phyloP scores from a whole-genome alignment of 2,888 invertebrate genomes.

The Ophion ventricosus region DNA sequence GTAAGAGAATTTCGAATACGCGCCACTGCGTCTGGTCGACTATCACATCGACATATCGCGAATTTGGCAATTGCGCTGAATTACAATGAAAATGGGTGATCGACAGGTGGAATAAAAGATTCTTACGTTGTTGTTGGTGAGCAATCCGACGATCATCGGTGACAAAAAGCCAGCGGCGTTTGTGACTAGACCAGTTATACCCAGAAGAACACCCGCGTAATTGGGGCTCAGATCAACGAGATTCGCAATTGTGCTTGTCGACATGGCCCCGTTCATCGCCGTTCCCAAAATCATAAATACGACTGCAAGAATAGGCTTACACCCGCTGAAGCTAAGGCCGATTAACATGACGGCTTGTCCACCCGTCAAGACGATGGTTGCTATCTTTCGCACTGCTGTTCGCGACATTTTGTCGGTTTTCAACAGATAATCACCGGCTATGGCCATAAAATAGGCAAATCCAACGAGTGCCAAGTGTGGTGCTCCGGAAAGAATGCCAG shows the following conservation, averaged over 20 bases:
- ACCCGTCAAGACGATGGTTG: conserved; percentile 86
- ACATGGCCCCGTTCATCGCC: conserved; percentile 87
- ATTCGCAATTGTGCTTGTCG: conserved; percentile 87
- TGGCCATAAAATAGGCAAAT: conserved; percentile 86
- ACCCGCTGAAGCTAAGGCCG: conserved; percentile 87
- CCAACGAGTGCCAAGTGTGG: conserved; percentile 86
- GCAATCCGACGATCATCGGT: conserved; percentile 86
- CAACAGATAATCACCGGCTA: conserved; percentile 86
- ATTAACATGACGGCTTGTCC: conserved; percentile 87
- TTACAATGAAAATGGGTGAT: background rate
- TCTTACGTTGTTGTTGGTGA: conserved; percentile 88
- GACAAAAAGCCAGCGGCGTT: conserved; percentile 87
- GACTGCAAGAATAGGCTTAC: conserved; percentile 86
- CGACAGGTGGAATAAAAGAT: conserved; percentile 17
- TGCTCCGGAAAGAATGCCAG: conserved; percentile 86
- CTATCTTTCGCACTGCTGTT: conserved; percentile 87
- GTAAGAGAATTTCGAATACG: no score
- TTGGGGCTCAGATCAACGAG: conserved; percentile 89
- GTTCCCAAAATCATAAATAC: conserved; percentile 87
- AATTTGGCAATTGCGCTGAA: background rate
- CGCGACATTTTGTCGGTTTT: conserved; percentile 85
- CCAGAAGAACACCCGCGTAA: conserved; percentile 86
- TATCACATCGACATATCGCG: no score
- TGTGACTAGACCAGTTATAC: conserved; percentile 86
- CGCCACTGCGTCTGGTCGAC: no score